Evolutionary conservation across 2,797 vertebrate genomes (phyloP), one percentile per base, ranked within the genome.

Genomic region (Acanthiza pusilla): DNA sequence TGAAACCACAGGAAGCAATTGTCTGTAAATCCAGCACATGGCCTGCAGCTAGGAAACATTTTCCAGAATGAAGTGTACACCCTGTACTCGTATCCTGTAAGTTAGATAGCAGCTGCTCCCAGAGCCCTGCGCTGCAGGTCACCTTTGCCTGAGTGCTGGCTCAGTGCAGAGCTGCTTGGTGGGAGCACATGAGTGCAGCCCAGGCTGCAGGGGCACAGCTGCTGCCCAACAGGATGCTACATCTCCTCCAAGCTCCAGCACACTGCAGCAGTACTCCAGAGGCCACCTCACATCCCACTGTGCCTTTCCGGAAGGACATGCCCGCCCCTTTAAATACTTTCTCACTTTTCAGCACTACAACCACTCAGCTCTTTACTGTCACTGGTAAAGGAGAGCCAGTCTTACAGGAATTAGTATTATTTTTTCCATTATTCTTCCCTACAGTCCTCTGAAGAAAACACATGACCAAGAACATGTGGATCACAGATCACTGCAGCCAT

Each of bases 131-230:
- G 68, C 82, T 7, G 0, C 73, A 50, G 43, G 45, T 55, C 66
- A 51, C 63, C 70, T 85, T 63, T 78, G 68, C 60, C 55, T 73
- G 0, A 0, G 20, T 4, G 25, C 48, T 40, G 72, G 55, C 65
- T 79, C 2, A 0, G 32, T 1, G 2, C 61, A 73, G 89, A 74
- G 50, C 13, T 5, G 54, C 32, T 63, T 53, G 13, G 1, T 9
- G 47, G 11, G 11, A 70, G 36, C 3, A 1, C 14, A 10, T 6
- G 7, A 51, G 34, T 38, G 30, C 66, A 80, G 61, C 22, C 57
- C 43, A 42, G 38, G 32, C 53, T 74, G 43, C 43, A 55, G 61
- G 25, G 67, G 42, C 18, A 14, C n/a, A 76, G 43, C 23, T 77
- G 42, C 62, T 62, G 27, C 50, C 68, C 72, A 62, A 18, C 10